Conservation (phyloP, 2,797 vertebrate species). For the Phalanger gymnotis region DNA sequence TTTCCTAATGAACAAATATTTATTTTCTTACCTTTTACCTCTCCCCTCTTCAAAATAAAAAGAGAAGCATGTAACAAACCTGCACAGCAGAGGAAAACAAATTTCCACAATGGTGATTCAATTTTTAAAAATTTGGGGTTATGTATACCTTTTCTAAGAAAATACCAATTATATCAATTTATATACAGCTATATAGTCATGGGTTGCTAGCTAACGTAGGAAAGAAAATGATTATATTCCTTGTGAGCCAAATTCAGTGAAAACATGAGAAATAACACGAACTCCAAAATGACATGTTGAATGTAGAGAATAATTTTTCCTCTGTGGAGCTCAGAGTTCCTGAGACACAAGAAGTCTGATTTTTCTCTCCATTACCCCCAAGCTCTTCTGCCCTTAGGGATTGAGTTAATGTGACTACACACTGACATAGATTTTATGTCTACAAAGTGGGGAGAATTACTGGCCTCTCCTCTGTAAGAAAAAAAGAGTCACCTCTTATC, state of each 20-base stretch:
- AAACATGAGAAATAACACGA: not conserved
- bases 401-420: not conserved
- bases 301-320: not conserved
- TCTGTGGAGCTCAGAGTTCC: not conserved
- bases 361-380: not conserved
- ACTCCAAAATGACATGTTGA: not conserved
- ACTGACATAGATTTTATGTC: not conserved
- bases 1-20: not conserved
- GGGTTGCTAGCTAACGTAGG: not conserved
- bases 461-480: not conserved
- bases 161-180: not conserved
- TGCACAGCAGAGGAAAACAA: not conserved
- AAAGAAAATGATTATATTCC: not conserved
- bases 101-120: not conserved
- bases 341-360: not conserved
- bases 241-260: not conserved
- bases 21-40: not conserved
- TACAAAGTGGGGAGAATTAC: not conserved
- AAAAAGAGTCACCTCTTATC: not conserved
- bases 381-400: not conserved
- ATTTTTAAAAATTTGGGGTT: not conserved
- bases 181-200: not conserved
- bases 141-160: not conserved
- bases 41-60: not conserved
- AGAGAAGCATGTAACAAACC: not conserved